phyloP scores from a whole-genome alignment of 1,140 invertebrate species.

The Lepidurus apus region DNA sequence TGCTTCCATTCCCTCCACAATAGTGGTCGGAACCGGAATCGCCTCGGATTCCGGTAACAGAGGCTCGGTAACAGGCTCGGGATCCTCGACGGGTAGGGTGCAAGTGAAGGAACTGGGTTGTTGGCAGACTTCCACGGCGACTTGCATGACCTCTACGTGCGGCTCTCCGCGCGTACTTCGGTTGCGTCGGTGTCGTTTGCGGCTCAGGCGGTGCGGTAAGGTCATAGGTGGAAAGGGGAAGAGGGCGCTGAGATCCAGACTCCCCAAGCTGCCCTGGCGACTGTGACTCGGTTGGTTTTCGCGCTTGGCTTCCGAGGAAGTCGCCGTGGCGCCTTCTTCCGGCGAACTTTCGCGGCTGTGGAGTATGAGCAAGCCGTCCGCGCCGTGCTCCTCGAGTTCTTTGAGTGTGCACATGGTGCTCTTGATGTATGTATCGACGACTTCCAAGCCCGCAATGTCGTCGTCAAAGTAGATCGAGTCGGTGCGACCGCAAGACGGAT shows the following conservation, averaged over 20 bases:
- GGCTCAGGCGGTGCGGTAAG: slow-evolving; percentile 18
- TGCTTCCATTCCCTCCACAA: too few species aligned
- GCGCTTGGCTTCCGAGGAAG: slow-evolving; percentile 44
- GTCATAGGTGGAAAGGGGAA: slow-evolving; percentile 22
- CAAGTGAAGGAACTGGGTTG: not conserved
- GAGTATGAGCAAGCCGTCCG: not conserved
- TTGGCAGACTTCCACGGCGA: slow-evolving; percentile 29
- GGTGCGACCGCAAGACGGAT: slow-evolving; percentile 71
- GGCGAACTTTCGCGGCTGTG: slow-evolving; percentile 13
- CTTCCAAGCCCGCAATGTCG: slow-evolving; percentile 46
- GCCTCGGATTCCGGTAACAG: too few species aligned
- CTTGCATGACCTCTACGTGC: not conserved
- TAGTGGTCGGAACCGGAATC: too few species aligned
- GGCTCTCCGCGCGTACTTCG: not conserved
- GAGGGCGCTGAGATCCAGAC: slow-evolving; percentile 31
- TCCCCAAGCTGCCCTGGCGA: slow-evolving; percentile 30
- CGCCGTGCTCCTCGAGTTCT: slow-evolving; percentile 25
- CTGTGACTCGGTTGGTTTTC: slow-evolving; percentile 25
- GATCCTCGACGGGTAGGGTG: not conserved
- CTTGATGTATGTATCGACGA: slow-evolving; percentile 34
- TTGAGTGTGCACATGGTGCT: slow-evolving; percentile 19
- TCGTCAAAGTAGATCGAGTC: slow-evolving; percentile 67
- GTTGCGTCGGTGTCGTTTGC: slow-evolving; percentile 13
- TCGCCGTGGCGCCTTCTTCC: slow-evolving; percentile 37
- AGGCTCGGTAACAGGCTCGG: not conserved